phyloP scores from a whole-genome alignment of 2,888 invertebrate genomes.

The Mylabris sibirica region DNA sequence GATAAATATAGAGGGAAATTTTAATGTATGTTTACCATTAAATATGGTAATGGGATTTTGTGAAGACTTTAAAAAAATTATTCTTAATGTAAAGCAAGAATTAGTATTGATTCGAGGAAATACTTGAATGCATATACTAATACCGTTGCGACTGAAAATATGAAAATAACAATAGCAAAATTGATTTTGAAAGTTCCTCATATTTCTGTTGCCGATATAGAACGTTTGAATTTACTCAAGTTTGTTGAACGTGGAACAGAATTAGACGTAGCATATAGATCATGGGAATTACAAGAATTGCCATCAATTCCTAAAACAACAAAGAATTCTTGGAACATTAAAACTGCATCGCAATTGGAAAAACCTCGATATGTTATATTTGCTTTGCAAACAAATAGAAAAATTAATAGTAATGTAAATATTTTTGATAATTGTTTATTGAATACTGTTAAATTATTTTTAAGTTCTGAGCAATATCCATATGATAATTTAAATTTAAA shows the following conservation, averaged over 20 bases:
- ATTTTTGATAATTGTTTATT: conserved; percentile 45
- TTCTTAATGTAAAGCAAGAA: conserved; percentile 35
- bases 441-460: conserved; percentile 52
- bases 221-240: conserved; percentile 15
- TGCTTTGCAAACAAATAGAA: conserved; percentile 55
- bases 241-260: conserved; percentile 45
- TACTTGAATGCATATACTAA: conserved; percentile 29
- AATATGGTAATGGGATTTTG: conserved; percentile 48
- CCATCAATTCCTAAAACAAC: conserved; percentile 25
- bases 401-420: conserved; percentile 40
- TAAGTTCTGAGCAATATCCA: conserved; percentile 53
- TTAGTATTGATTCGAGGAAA: conserved; percentile 30
- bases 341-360: conserved; percentile 43
- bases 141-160: conserved; percentile 1
- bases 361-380: conserved; percentile 54
- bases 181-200: conserved; percentile 32
- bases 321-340: conserved; percentile 44
- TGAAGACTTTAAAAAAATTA: conserved; percentile 45
- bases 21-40: conserved; percentile 28
- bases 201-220: conserved; percentile 21
- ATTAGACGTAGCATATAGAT: too few species aligned
- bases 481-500: conserved; percentile 52
- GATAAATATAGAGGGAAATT: conserved; percentile 20
- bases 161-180: conserved; percentile 24
- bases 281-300: conserved; percentile 35